phyloP scores from a whole-genome alignment of 2,113 vertebrate genomes.

The Lanius collurio region DNA sequence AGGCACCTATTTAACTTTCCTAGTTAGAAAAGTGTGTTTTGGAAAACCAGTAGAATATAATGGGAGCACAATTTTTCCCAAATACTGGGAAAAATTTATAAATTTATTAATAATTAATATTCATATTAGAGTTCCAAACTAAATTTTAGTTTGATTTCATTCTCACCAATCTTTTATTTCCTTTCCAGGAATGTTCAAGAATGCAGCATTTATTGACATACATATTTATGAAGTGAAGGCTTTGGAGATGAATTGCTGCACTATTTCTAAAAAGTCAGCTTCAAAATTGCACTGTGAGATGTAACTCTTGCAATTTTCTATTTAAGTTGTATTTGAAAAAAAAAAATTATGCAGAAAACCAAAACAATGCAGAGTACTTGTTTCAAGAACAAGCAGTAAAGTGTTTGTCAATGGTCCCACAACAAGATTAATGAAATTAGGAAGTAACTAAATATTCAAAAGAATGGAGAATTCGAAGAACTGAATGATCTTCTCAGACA shows the following conservation, averaged over 20 bases:
- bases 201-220: background rate
- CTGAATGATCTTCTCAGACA: background rate
- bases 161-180: background rate
- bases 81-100: background rate
- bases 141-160: background rate
- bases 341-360: background rate
- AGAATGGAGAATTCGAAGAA: background rate
- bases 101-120: background rate
- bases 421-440: background rate
- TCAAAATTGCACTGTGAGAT: background rate
- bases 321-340: background rate
- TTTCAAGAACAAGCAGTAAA: background rate
- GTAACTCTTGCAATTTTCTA: background rate
- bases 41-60: background rate
- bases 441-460: background rate
- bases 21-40: background rate
- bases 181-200: background rate
- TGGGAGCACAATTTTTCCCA: background rate
- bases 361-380: background rate
- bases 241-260: background rate
- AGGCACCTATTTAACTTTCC: background rate
- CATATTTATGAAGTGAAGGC: background rate
- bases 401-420: background rate
- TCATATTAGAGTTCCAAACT: background rate
- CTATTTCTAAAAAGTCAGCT: background rate